Conservation (phyloP, 1,140 invertebrate species). For the Anastatus disparis region DNA sequence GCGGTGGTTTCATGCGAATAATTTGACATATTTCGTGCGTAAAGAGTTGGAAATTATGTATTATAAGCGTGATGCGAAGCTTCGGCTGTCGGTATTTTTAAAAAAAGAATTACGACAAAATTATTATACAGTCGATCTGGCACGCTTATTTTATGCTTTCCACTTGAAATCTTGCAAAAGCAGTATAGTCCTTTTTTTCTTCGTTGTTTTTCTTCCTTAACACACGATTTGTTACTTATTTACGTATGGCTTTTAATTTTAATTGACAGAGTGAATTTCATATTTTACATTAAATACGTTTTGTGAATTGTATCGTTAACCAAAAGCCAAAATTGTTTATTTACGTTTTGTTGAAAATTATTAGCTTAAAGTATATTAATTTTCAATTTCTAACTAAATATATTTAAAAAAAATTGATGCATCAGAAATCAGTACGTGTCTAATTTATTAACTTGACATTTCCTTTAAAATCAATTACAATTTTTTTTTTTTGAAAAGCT, state of each 20-base stretch:
- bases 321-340: not conserved
- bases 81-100: not conserved
- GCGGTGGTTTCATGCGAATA: not conserved
- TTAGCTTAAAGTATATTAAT: no score
- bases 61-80: not conserved
- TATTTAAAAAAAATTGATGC: no score
- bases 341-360: no score
- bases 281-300: not conserved
- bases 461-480: constrained; percentile 10
- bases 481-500: not conserved
- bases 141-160: no score
- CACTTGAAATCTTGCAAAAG: no score
- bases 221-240: not conserved
- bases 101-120: constrained; percentile 1
- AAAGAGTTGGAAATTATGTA: not conserved
- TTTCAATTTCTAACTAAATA: no score
- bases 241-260: constrained; percentile 3
- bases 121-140: no score
- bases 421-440: no score
- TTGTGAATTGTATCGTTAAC: not conserved
- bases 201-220: no score
- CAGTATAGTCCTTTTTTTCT: no score
- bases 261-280: no score
- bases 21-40: not conserved
- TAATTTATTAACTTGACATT: not conserved